Conservation (phyloP, 2,113 vertebrate genomes). For the Coturnix japonica region DNA sequence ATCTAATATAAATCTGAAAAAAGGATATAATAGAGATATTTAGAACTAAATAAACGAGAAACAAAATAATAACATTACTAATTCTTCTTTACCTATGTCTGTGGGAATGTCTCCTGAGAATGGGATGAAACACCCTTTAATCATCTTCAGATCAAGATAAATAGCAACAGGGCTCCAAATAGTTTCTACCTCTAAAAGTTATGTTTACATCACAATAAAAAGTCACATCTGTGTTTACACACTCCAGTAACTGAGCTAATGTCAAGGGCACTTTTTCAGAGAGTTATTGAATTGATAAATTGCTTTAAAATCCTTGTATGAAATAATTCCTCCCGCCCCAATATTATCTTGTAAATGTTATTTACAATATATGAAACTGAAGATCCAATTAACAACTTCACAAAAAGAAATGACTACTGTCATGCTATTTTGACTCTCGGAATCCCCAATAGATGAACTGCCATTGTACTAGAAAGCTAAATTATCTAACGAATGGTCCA, state of each 20-base stretch:
- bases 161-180: slow-evolving; percentile 33
- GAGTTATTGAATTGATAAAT: slow-evolving; percentile 70
- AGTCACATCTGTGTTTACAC: slow-evolving; percentile 64
- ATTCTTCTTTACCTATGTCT: neutral
- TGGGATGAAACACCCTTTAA: neutral
- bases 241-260: slow-evolving; percentile 67
- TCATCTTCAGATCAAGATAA: slow-evolving; percentile 25
- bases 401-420: neutral
- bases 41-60: neutral
- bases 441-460: neutral
- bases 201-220: slow-evolving; percentile 64
- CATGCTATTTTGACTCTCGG: neutral
- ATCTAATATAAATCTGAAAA: neutral
- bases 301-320: slow-evolving; percentile 29
- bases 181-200: slow-evolving; percentile 29
- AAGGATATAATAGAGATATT: neutral
- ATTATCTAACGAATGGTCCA: neutral
- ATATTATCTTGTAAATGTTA: neutral
- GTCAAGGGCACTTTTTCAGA: slow-evolving; percentile 59
- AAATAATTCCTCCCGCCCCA: neutral
- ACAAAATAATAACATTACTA: neutral
- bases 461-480: neutral
- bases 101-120: neutral
- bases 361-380: neutral
- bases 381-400: neutral